Evolutionary conservation across 2,797 vertebrate genomes (phyloP), one percentile per base, ranked within the genome.

Genomic region (Kryptolebias ocellatus): DNA sequence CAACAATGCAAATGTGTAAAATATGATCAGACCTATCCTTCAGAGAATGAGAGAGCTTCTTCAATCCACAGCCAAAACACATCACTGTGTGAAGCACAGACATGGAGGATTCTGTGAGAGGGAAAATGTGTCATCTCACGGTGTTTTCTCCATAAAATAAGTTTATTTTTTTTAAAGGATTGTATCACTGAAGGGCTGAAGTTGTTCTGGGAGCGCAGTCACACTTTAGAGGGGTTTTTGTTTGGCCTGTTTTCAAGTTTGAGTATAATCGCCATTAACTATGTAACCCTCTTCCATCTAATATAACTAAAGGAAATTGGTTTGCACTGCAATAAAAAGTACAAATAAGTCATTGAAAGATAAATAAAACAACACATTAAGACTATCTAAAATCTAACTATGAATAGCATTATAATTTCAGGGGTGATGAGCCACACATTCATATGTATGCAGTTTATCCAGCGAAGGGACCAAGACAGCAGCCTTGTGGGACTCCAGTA

Each of bases 41-140:
- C 15, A 67, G 39, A 66, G 58, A 18, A 28, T 18, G 11, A 47
- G 24, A 53, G 27, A 60, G 52, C 42, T 50, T 47, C 53, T 50
- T 67, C 7, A 15, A 15, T 70, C 50, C 44, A 50, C 67, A 70
- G 31, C 55, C 37, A 53, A 57, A 39, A 72, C 28, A 44, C 27
- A 3, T 29, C 27, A 42, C 8, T 56, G 34, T 47, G 55, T 55
- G 34, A 60, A 74, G 31, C 51, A 66, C 44, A 47, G 59, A 51
- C 42, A 18, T 17, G 10, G 9, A 67, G 17, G 1, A 0, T 57
- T 60, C 49, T 71, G 16, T 44, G 9, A 51, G 4, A 51, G 39
- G 16, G 11, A 51, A 18, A 42, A 70, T 65, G 15, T 61, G 46
- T 65, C 60, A 52, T 66, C 15, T 54, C 3, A 34, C 31, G n/a